Evolutionary conservation across 35 echinoderm and acorn worm species (phyloP), one percentile per base, ranked within the genome.

Genomic region (Hemicentrotus pulcherrimus): DNA sequence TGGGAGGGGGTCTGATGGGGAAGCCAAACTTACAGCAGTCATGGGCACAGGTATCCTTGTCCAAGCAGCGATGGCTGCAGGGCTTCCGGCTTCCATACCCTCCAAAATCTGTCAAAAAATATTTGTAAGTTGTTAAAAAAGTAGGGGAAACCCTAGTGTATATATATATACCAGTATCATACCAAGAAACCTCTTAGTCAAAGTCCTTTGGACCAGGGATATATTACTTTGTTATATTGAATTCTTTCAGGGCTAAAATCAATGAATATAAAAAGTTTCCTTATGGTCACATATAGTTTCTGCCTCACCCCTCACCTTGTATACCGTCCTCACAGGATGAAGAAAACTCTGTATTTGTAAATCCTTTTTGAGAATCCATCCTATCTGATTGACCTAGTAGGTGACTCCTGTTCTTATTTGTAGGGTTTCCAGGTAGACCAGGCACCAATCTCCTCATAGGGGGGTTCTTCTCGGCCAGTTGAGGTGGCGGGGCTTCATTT

Each of bases 1-100:
- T 95, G 47, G 52, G 28, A 8, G 95, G 52, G 60, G 50, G 47
- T 48, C 94, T 96, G 59, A 94, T 50, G 60, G 91, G 71, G 19
- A 96, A 47, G n/a, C 96, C 95, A 96, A 90, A 94, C 96, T 96
- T 96, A 61, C 97, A 97, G 92, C 97, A 97, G 19, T 91, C 91
- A 94, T 97, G 97, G 11, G 94, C 97, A 88, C 97, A 97, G 22
- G 95, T 41, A 46, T 93, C 91, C 65, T 97, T 97, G 94, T 97
- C 94, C 6, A 94, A 86, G 94, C 97, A 97, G 16, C 92, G 89
- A 91, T 97, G 97, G 48, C 86, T 96, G 94, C 97, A 97, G n/a
- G 95, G 94, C 60, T 95, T 96, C 1, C 95, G 92, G 18, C 24
- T 33, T 12, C 86, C 61, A 52, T 59, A 95, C 47, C 85, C 46